These are phyloP conservation scores for Patagioenas fasciata DNA, from an alignment of 2,113 vertebrate species.

Conservation along the genomic window DNA sequence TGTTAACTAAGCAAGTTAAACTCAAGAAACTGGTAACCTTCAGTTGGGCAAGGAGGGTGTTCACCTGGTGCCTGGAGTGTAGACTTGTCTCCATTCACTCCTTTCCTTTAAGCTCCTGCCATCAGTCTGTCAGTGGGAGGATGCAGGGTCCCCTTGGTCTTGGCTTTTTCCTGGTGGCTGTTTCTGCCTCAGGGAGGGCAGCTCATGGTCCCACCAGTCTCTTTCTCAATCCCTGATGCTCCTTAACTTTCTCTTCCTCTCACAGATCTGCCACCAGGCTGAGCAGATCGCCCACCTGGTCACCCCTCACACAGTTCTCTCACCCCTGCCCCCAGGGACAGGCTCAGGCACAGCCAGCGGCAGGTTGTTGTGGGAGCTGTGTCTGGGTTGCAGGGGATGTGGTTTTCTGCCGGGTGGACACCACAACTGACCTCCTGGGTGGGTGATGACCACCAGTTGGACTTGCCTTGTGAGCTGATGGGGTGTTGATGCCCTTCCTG, in stretches of 20 bases:
- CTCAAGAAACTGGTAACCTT: neutral
- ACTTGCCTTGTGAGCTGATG: neutral
- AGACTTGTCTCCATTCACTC: neutral
- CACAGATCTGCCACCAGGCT: neutral
- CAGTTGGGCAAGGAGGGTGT: neutral
- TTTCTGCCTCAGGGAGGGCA: too few relatives aligned
- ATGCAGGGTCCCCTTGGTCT: neutral
- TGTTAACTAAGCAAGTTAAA: neutral
- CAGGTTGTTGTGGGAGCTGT: neutral
- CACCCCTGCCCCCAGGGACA: neutral
- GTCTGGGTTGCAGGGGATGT: too few relatives aligned
- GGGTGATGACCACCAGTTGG: neutral
- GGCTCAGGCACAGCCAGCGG: neutral
- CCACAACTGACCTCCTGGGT: too few relatives aligned
- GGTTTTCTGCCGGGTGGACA: too few relatives aligned
- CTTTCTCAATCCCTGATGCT: too few relatives aligned
- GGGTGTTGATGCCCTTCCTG: neutral
- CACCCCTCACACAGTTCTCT: rapidly evolving
- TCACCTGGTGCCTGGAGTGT: rapidly evolving
- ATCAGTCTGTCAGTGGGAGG: too few relatives aligned
- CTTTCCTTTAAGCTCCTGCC: neutral
- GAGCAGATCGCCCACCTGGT: neutral
- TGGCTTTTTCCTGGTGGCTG: neutral
- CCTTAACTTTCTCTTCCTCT: too few relatives aligned
- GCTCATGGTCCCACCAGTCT: too few relatives aligned